These are phyloP conservation scores for Drosophila prolongata DNA, from an alignment of 2,888 invertebrate species.

Conservation along the genomic window DNA sequence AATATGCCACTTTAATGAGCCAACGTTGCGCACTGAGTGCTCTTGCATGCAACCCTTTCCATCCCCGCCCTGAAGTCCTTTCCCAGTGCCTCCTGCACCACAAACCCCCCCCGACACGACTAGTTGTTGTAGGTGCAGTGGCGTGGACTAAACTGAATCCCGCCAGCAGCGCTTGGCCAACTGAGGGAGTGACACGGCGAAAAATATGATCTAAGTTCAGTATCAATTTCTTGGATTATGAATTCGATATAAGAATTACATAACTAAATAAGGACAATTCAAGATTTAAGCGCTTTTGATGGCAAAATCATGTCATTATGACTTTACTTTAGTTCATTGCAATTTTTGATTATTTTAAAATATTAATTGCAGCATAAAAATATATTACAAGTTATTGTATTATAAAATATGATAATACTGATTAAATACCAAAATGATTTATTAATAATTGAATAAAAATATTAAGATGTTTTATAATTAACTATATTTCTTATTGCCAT, in stretches of 20 bases:
- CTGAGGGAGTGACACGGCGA: constrained; percentile 7
- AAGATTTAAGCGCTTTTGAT: background rate
- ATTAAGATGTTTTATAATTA: too few relatives aligned
- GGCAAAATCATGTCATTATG: too few relatives aligned
- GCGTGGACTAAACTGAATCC: constrained; percentile 70
- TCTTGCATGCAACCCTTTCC: constrained; percentile 43
- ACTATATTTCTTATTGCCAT: too few relatives aligned
- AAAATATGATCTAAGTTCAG: background rate
- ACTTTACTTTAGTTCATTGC: too few relatives aligned
- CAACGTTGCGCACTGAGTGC: constrained; percentile 73
- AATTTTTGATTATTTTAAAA: too few relatives aligned
- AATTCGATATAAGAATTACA: background rate
- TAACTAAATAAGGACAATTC: background rate
- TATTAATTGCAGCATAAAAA: too few relatives aligned
- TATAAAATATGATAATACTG: too few relatives aligned
- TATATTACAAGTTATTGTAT: too few relatives aligned
- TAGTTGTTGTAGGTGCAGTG: constrained; percentile 73
- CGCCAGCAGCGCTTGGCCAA: constrained; percentile 24
- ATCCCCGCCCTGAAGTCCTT: constrained; percentile 18
- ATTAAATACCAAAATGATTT: too few relatives aligned
- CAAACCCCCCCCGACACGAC: constrained; percentile 8
- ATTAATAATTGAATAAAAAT: too few relatives aligned
- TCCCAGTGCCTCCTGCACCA: constrained; percentile 5
- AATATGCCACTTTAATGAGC: constrained; percentile 78
- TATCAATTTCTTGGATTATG: background rate